These are phyloP conservation scores for Anadara kagoshimensis DNA, from an alignment of 1,140 invertebrate species.

Conservation along the genomic window DNA sequence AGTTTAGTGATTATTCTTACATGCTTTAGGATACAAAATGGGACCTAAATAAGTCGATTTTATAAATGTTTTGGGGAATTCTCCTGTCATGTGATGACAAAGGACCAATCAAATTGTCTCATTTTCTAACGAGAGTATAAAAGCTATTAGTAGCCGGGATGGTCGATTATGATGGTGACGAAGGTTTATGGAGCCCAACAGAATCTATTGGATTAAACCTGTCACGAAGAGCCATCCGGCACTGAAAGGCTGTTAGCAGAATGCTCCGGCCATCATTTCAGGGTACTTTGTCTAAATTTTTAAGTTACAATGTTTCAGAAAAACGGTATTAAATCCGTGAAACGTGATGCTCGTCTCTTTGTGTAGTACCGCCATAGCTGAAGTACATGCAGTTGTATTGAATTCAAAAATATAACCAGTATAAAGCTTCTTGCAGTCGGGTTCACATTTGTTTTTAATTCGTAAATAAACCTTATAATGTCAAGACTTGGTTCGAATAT, in stretches of 20 bases:
- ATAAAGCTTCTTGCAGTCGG: no score
- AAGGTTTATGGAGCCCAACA: slow-evolving; percentile 58
- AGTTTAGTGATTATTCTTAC: slow-evolving; percentile 7
- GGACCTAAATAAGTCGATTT: no score
- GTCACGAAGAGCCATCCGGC: slow-evolving; percentile 73
- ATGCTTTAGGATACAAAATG: neutral
- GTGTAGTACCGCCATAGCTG: no score
- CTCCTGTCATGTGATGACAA: slow-evolving; percentile 64
- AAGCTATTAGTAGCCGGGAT: slow-evolving; percentile 40
- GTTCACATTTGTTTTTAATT: no score
- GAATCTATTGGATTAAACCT: slow-evolving; percentile 70
- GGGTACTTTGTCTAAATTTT: slow-evolving; percentile 72
- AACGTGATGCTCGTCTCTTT: no score
- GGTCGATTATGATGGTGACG: slow-evolving; percentile 58
- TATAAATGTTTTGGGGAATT: slow-evolving; percentile 12
- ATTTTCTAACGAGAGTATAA: slow-evolving; percentile 59
- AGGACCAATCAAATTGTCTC: slow-evolving; percentile 67
- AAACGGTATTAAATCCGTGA: no score
- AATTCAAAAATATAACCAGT: no score
- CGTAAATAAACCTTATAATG: no score
- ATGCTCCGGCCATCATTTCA: slow-evolving; percentile 64
- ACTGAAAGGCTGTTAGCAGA: slow-evolving; percentile 71
- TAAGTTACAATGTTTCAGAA: slow-evolving; percentile 31
- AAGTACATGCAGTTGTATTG: no score
- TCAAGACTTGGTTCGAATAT: no score